Conservation (phyloP, 2,113 vertebrate species). For the Neomonachus schauinslandi region DNA sequence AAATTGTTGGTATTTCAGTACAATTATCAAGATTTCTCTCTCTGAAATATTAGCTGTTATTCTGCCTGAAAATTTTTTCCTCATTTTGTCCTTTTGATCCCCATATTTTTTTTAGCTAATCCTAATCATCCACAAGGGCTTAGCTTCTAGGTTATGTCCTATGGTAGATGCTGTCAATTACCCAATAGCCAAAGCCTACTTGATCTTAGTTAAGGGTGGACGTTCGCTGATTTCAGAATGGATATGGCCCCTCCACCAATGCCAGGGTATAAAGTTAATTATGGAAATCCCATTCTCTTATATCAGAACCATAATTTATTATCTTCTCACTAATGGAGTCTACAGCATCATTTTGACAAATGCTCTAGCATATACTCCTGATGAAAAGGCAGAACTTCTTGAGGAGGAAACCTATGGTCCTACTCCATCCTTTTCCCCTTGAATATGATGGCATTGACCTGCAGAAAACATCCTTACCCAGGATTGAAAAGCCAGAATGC, state of each 20-base stretch:
- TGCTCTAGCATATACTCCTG: neutral
- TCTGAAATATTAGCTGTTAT: neutral
- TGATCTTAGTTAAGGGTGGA: neutral
- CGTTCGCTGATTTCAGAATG: neutral
- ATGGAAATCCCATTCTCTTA: neutral
- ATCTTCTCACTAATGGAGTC: neutral
- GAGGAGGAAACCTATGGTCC: neutral
- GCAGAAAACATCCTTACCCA: neutral
- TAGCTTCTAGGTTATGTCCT: neutral
- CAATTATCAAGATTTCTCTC: neutral
- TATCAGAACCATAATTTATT: neutral
- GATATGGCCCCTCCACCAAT: neutral
- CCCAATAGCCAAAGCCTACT: neutral
- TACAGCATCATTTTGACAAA: neutral
- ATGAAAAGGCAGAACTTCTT: neutral
- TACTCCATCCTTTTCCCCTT: neutral
- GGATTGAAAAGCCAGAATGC: neutral
- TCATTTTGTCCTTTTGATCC: neutral
- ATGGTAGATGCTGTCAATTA: neutral
- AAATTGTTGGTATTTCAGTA: neutral
- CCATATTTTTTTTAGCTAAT: neutral
- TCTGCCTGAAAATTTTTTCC: neutral
- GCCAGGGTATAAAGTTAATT: neutral
- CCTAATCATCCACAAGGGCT: neutral
- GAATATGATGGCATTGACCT: neutral